A percentile compares a stretch with the other conserved stretches of the same genome.
Evolutionary conservation across 2,113 vertebrate genomes (phyloP).

Genomic region (Alaudala cheleensis): DNA sequence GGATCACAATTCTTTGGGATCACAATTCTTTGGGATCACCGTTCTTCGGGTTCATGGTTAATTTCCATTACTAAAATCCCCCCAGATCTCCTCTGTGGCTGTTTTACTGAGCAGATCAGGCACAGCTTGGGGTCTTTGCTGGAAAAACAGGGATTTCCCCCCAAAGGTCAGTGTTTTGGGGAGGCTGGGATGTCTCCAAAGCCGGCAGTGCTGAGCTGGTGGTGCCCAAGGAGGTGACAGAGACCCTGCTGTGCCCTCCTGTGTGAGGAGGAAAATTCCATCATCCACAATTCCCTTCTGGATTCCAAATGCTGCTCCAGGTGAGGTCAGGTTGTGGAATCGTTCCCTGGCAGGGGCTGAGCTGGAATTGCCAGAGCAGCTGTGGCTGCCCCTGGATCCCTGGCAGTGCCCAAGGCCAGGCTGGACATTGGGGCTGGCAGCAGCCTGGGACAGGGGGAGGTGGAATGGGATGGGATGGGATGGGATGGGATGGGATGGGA

Average conservation of each 20-base stretch:
- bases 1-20: no score
- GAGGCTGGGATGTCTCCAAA: not conserved
- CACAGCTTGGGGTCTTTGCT: not conserved
- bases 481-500: not conserved
- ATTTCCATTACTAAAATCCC: rapidly evolving
- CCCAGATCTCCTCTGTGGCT: not conserved
- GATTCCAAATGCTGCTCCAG: not conserved
- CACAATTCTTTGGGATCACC: not conserved
- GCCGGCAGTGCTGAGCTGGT: not conserved
- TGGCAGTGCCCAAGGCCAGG: not conserved
- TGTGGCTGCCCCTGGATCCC: not conserved
- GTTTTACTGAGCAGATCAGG: not conserved
- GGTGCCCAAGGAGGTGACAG: not conserved
- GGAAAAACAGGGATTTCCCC: not conserved
- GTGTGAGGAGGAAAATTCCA: not conserved
- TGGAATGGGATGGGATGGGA: not conserved
- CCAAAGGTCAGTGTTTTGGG: not conserved
- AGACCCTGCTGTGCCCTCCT: rapidly evolving
- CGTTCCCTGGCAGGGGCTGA: not conserved
- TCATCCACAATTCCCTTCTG: not conserved
- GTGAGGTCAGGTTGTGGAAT: not conserved
- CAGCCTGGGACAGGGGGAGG: not conserved
- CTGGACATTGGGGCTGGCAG: not conserved
- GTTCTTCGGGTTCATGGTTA: not conserved
- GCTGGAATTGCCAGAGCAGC: not conserved